Evolutionary conservation across 2,113 vertebrate species (phyloP).

Genomic region (Hirundichthys speculiger): DNA sequence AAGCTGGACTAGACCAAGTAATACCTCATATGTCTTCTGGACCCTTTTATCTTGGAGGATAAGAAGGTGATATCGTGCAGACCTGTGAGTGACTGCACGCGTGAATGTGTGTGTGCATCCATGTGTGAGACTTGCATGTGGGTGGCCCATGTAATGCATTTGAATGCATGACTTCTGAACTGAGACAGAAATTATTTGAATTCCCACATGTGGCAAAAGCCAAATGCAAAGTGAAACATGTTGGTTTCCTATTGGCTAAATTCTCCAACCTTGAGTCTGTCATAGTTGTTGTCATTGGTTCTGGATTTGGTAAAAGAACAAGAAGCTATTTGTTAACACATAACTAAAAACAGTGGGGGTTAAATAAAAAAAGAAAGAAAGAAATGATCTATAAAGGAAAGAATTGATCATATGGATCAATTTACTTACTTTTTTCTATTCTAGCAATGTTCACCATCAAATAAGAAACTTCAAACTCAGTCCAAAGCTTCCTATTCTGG

Average conservation of each 20-base stretch:
- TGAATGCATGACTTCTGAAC: not conserved
- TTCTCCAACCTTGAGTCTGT: not conserved
- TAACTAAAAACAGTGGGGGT: not conserved
- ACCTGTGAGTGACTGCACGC: too few species aligned
- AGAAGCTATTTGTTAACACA: not conserved
- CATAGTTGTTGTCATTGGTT: not conserved
- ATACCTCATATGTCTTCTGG: too few species aligned
- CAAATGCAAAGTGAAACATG: constrained; percentile 13
- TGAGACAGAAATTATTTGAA: constrained; percentile 4
- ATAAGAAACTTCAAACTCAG: too few species aligned
- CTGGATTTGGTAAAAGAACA: not conserved
- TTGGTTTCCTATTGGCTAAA: not conserved
- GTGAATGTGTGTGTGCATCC: too few species aligned
- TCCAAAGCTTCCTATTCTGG: too few species aligned
- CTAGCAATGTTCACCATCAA: not conserved
- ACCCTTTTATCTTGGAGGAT: not conserved
- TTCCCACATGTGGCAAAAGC: constrained; percentile 3
- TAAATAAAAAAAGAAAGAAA: too few species aligned
- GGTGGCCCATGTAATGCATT: constrained; percentile 6
- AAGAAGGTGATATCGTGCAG: too few species aligned
- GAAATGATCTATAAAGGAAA: not conserved
- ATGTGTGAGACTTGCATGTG: not conserved
- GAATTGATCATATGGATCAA: constrained; percentile 13
- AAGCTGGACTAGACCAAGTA: too few species aligned
- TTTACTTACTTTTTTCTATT: constrained; percentile 5